Base-by-base conservation (phyloP, 2,888 invertebrate species). In the Criorhina ranunculi region DNA sequence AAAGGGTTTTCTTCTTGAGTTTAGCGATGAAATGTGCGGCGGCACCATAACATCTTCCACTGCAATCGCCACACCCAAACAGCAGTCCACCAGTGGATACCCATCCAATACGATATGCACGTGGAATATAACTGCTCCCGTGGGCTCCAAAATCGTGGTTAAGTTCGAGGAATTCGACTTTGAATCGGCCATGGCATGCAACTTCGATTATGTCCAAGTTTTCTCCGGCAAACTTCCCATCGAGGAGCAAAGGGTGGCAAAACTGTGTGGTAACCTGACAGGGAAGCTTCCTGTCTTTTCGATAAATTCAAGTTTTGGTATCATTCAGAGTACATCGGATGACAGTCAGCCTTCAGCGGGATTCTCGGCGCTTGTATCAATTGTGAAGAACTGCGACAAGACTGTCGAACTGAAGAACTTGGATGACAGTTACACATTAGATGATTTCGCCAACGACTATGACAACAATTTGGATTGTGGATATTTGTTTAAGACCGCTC, bases 71-170 rank as follows among this genome's bases (percentile, higher is more conserved):
- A 93, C 94, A 0, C 93, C 94, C 8, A 88, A 88, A 3, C 89
- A 91, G 64, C 92, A 91, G 1, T 89, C 90, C 35, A 91, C 91
- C 35, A 89, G 90, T 7, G 94, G 88, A 2, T 89, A 91, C 85
- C 89, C 90, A 0, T 87, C 88, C 8, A 86, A 86, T 29, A 89
- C 95, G 78, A 93, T 94, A 87, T 98, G 98, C 91, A 92, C 93
- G 0, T 98, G 98, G 98, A 91, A 93, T 76, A 94, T 98, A 53
- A 94, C 93, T 66, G 97, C 97, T 5, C 96, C 95, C 1, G 88
- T 88, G 55, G 93, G 93, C 64, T 93, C 95, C 89, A 93, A 93
- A 78, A 93, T 96, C 1, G 91, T 94, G 17, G 88, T 96, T 9
- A 94, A 93, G 77, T 93, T 95, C 87, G 90, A 92, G 46, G 90